Evolutionary conservation across 2,797 vertebrate species (phyloP), one percentile per base, ranked within the genome.

Genomic region (Holocentrus rufus): DNA sequence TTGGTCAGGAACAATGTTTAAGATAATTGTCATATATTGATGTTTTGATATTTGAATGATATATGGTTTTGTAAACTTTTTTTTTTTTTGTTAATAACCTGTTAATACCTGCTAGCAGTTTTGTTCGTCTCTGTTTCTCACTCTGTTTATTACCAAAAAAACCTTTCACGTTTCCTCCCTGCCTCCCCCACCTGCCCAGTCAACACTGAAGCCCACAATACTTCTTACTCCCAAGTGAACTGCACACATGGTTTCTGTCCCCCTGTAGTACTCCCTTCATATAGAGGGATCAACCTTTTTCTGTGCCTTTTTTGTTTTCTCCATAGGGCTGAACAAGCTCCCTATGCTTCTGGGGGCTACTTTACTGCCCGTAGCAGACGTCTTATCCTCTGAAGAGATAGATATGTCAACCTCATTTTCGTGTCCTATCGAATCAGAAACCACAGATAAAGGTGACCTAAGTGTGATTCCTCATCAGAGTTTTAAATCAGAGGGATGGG

Each of bases 331-430:
- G 92, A 92, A 91, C 90, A 85, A 67, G 73, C 93, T 95, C 89
- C 94, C 94, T 83, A 79, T 94, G 91, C 93, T 95, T 90, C 93
- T 95, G 89, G 94, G 93, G 89, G 93, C 94, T 86, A 89, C 90
- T 78, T 94, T 95, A 92, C 91, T 95, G 84, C 93, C 94, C 34
- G 91, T 95, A 90, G 94, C 94, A 87, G 93, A 79, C 87, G 74
- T 93, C 92, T 90, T 95, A 30, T 90, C 93, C 85, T 92, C 90
- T 82, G 88, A 93, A 87, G 93, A 92, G 89, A 86, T 93, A 92
- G 81, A 93, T 80, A 67, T 69, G 75, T 87, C 85, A 36, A 71
- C 80, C 85, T 89, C 87, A 82, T 85, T 93, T 88, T 88, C 82
- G 65, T 87, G 90, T 81, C 85, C 85, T 85, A 89, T 87, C 61